Conservation (phyloP, 2,797 vertebrate species). For the Glossophaga mutica region DNA sequence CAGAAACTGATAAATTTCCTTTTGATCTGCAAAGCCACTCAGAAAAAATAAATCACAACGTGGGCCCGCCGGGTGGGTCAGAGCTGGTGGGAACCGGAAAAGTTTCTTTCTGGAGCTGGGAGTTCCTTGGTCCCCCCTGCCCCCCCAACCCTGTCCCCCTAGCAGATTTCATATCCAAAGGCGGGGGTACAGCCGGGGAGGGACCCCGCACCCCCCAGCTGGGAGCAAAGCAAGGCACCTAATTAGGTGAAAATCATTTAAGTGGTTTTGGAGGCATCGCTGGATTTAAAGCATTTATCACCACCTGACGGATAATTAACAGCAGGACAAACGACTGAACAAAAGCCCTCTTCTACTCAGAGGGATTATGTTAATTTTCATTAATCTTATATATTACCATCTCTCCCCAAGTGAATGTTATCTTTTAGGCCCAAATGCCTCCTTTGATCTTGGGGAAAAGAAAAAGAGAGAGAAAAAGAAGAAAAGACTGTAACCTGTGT, state of each 20-base stretch:
- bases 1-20: slow-evolving; percentile 84
- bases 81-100: neutral
- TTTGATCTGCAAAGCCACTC: slow-evolving; percentile 83
- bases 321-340: slow-evolving; percentile 69
- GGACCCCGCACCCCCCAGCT: slow-evolving; percentile 64
- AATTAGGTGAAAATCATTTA: slow-evolving; percentile 81
- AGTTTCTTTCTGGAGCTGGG: neutral
- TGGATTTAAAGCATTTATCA: slow-evolving; percentile 78
- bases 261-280: slow-evolving; percentile 76
- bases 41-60: slow-evolving; percentile 37
- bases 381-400: slow-evolving; percentile 75
- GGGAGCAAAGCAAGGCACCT: slow-evolving; percentile 77
- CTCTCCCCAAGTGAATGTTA: slow-evolving; percentile 68
- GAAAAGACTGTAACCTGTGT: neutral
- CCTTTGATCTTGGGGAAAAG: slow-evolving; percentile 68
- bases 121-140: neutral
- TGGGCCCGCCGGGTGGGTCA: slow-evolving; percentile 58
- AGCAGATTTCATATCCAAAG: neutral
- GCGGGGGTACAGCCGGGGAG: slow-evolving; percentile 54
- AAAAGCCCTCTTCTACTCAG: slow-evolving; percentile 58
- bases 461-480: neutral
- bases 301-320: slow-evolving; percentile 61
- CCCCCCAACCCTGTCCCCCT: too few species aligned
- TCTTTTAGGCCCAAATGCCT: slow-evolving; percentile 73
- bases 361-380: slow-evolving; percentile 72